Evolutionary conservation across 2,888 invertebrate genomes (phyloP).

Genomic region (Notocelia uddmanniana): DNA sequence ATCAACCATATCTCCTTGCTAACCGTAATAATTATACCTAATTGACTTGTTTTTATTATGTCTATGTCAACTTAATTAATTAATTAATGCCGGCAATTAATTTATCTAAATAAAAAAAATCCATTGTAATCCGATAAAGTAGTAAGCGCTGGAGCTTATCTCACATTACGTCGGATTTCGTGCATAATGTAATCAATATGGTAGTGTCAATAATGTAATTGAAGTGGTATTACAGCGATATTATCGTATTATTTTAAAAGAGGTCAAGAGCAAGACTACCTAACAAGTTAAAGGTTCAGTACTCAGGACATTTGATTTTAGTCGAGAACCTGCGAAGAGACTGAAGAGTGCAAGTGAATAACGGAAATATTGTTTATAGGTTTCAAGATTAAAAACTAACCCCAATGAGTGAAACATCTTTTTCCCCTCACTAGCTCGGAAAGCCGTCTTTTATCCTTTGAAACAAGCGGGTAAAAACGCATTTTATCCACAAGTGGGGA

Average conservation of each 20-base stretch:
- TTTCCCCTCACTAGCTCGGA: no score
- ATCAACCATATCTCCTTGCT: background rate
- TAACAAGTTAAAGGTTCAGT: background rate
- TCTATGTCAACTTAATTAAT: background rate
- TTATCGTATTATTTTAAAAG: background rate
- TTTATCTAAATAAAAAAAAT: slow-evolving; percentile 11
- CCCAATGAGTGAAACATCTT: no score
- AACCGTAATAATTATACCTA: slow-evolving; percentile 3
- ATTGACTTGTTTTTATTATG: background rate
- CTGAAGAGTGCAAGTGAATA: no score
- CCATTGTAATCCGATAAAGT: slow-evolving; percentile 17
- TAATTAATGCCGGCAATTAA: slow-evolving; percentile 1
- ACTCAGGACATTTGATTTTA: background rate
- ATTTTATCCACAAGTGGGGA: no score
- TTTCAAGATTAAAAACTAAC: no score
- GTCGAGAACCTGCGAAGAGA: no score
- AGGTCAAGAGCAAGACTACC: background rate
- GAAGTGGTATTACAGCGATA: background rate
- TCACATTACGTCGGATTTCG: background rate
- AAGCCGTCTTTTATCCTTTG: no score
- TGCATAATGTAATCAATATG: background rate
- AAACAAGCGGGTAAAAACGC: no score
- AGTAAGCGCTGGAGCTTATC: slow-evolving; percentile 4
- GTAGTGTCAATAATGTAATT: background rate
- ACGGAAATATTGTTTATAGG: no score